Evolutionary conservation across 1,140 invertebrate genomes (phyloP).

Genomic region (Ridgeia piscesae): DNA sequence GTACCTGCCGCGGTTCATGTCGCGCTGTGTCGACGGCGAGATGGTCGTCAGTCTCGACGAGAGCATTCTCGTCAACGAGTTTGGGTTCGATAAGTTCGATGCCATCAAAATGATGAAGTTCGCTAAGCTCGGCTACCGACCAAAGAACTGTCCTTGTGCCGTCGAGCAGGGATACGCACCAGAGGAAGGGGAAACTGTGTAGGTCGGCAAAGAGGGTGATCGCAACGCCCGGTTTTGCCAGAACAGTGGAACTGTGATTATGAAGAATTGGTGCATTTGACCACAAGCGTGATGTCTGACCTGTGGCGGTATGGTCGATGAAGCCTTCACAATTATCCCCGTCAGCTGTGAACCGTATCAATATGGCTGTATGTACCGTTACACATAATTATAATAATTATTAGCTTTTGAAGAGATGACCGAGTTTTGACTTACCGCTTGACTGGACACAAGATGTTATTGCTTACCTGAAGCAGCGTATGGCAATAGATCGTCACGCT

Average conservation of each 20-base stretch:
- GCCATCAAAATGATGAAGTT: constrained; percentile 23
- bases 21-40: neutral
- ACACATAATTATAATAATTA: neutral
- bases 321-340: neutral
- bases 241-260: neutral
- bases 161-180: neutral
- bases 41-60: constrained; percentile 18
- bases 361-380: neutral
- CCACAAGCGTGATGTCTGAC: neutral
- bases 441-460: neutral
- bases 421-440: neutral
- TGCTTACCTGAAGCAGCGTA: neutral
- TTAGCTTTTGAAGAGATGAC: neutral
- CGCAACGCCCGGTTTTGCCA: neutral
- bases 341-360: neutral
- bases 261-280: neutral
- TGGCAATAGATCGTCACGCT: neutral
- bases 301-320: neutral
- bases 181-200: neutral
- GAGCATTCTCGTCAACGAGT: neutral
- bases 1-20: neutral
- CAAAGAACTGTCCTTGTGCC: neutral
- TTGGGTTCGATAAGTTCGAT: constrained; percentile 15
- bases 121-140: constrained; percentile 5
- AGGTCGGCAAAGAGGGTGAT: neutral